phyloP scores from a whole-genome alignment of 2,888 invertebrate species.

The Xanthorhoe designata region DNA sequence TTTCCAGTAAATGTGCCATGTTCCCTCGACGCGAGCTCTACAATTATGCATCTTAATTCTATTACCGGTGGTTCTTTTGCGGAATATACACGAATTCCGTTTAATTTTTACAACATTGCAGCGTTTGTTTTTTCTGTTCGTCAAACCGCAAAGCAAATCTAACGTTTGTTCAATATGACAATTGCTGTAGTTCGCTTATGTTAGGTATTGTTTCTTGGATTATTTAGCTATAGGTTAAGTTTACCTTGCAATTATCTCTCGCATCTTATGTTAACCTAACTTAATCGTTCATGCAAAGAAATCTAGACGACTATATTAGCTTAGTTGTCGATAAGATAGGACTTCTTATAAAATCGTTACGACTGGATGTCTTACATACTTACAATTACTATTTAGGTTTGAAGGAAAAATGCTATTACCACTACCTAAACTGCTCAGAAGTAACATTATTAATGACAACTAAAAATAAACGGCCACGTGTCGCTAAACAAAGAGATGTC shows the following conservation, averaged over 20 bases:
- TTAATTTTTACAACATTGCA: constrained; percentile 15
- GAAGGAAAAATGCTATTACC: too few relatives aligned
- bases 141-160: constrained; percentile 8
- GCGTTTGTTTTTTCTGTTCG: not conserved
- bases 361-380: too few relatives aligned
- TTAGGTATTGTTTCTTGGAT: constrained; percentile 9
- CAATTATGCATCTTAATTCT: constrained; percentile 31
- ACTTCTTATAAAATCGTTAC: too few relatives aligned
- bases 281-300: not conserved
- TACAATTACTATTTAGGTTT: too few relatives aligned
- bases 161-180: constrained; percentile 15
- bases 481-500: too few relatives aligned
- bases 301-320: too few relatives aligned
- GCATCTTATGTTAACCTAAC: not conserved
- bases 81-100: constrained; percentile 22
- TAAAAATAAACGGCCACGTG: too few relatives aligned
- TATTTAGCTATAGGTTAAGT: not conserved
- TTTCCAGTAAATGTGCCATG: constrained; percentile 48
- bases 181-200: not conserved
- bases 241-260: not conserved
- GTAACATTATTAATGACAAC: too few relatives aligned
- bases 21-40: constrained; percentile 22
- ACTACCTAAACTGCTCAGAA: too few relatives aligned
- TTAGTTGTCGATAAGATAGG: too few relatives aligned
- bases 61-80: constrained; percentile 23